Percentiles rank a stretch among this genome's conserved stretches.
phyloP scores from a whole-genome alignment of 2,113 vertebrate species.

The Gymnorhina tibicen region DNA sequence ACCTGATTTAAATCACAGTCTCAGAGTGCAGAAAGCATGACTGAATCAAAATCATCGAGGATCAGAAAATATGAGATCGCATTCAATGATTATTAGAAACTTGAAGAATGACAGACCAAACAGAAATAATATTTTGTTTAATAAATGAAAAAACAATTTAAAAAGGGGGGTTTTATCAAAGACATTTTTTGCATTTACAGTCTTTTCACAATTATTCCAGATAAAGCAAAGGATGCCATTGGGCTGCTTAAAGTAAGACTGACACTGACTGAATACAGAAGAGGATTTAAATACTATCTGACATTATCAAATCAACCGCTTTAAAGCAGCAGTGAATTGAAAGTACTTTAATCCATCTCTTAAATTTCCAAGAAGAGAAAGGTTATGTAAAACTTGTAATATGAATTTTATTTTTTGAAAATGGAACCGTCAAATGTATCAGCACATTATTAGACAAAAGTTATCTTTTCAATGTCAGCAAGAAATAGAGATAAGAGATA shows the following conservation, averaged over 20 bases:
- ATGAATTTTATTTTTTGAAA: not conserved
- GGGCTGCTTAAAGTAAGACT: not conserved
- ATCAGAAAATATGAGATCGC: not conserved
- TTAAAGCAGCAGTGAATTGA: not conserved
- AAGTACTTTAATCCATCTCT: not conserved
- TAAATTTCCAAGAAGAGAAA: not conserved
- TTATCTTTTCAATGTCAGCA: not conserved
- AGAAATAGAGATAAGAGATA: not conserved
- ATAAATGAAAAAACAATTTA: not conserved
- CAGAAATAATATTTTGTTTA: not conserved
- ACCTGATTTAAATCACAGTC: not conserved
- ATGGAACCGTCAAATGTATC: not conserved
- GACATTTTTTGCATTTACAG: not conserved
- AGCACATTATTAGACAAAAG: not conserved
- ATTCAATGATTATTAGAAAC: not conserved
- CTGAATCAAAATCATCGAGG: not conserved
- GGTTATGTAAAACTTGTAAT: not conserved
- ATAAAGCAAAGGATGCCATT: not conserved
- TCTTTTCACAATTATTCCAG: not conserved
- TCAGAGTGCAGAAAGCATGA: not conserved
- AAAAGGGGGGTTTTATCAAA: not conserved
- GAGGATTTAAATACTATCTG: not conserved
- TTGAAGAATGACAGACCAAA: not conserved
- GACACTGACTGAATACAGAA: not conserved
- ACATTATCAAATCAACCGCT: not conserved